These are phyloP conservation scores for Rhynchotus rufescens DNA, from an alignment of 2,797 vertebrate species.

Conservation along the genomic window DNA sequence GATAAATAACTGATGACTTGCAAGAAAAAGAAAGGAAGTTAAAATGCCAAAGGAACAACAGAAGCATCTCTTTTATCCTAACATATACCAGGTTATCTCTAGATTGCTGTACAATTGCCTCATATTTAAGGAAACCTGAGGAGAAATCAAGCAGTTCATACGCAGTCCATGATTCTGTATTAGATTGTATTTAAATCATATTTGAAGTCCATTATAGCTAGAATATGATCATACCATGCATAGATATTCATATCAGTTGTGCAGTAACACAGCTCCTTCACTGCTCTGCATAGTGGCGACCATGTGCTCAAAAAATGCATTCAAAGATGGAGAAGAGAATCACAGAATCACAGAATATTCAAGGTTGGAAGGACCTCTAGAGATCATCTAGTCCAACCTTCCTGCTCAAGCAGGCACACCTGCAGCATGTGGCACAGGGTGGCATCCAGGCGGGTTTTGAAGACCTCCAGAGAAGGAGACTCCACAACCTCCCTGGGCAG, in stretches of 20 bases:
- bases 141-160: conserved; percentile 33
- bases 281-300: background rate
- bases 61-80: conserved; percentile 38
- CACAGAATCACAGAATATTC: no score
- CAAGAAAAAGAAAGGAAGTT: conserved; percentile 42
- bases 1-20: conserved; percentile 45
- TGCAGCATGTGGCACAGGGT: no score
- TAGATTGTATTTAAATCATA: background rate
- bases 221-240: background rate
- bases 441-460: no score
- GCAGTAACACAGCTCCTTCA: background rate
- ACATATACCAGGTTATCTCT: conserved; percentile 2
- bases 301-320: no score
- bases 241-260: background rate
- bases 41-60: conserved; percentile 41
- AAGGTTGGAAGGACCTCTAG: no score
- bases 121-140: conserved; percentile 28
- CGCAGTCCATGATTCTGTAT: background rate
- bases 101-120: background rate
- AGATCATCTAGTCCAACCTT: no score
- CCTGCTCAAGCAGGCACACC: no score
- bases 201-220: background rate
- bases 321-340: no score
- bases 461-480: no score
- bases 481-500: no score